phyloP scores from a whole-genome alignment of 1,140 invertebrate genomes.

The Drosophila sturtevanti region DNA sequence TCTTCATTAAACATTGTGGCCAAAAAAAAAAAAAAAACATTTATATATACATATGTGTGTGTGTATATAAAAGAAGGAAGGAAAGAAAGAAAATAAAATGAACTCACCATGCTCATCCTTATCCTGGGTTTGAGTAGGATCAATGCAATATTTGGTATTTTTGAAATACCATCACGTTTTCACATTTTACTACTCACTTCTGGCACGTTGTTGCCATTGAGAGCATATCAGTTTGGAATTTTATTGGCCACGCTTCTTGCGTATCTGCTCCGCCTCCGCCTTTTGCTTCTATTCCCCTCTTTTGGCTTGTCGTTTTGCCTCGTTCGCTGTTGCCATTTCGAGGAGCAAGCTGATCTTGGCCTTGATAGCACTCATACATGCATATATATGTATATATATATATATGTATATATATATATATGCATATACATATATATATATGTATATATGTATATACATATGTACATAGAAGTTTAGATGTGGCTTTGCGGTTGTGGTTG shows the following conservation, averaged over 20 bases:
- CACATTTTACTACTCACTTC: conserved; percentile 79
- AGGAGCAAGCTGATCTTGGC: conserved; percentile 68
- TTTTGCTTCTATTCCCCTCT: background rate
- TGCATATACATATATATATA: background rate
- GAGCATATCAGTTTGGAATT: conserved; percentile 79
- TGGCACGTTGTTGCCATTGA: conserved; percentile 80
- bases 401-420: conserved; percentile 26
- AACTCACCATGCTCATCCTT: conserved; percentile 7
- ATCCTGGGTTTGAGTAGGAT: background rate
- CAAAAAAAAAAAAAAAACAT: conserved; percentile 10
- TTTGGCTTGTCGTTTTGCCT: background rate
- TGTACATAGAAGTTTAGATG: too few relatives aligned
- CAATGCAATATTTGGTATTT: conserved; percentile 70
- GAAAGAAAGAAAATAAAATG: too few relatives aligned
- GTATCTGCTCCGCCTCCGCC: conserved; percentile 29
- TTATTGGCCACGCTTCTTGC: conserved; percentile 78
- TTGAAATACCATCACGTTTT: conserved; percentile 79
- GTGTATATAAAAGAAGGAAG: too few relatives aligned
- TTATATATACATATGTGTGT: background rate
- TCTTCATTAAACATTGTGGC: conserved; percentile 58
- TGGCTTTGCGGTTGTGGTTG: conserved; percentile 24
- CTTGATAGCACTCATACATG: conserved; percentile 63
- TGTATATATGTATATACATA: conserved; percentile 13
- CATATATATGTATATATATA: background rate
- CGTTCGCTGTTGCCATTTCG: conserved; percentile 41